Evolutionary conservation across 1,140 invertebrate species (phyloP), one percentile per base, ranked within the genome.

Genomic region (Drosophila tristis): DNA sequence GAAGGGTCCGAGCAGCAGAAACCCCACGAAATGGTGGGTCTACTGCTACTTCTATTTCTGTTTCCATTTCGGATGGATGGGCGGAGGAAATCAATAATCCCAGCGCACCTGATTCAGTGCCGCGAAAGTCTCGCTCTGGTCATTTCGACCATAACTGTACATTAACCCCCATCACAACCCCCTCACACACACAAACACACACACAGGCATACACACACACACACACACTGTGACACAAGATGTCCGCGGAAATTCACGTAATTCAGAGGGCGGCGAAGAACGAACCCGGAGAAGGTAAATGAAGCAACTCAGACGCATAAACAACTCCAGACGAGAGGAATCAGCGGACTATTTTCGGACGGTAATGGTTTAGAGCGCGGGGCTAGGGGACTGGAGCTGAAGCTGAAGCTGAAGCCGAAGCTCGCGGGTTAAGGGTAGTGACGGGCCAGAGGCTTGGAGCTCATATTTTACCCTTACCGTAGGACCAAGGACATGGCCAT

Each of bases 291-390:
- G 20, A n/a, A 47, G 47, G 47, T 31, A 47, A 65, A 51, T 61
- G 62, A 72, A 55, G 43, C 50, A 39, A 66, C 56, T 60, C 80
- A 82, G 80, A 84, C 80, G 60, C 75, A 84, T 79, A 84, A 84
- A 84, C 80, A 79, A 79, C 61, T 67, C 43, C 58, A 77, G 58
- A 70, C 54, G 43, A 59, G 55, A n/a, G 62, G 55, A 70, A 80
- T 63, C 77, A 71, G 53, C 71, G 77, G 78, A 80, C 78, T 70
- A 62, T 50, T 42, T 65, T 66, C 5, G 11, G 8, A 7, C 39
- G 26, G 20, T 26, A 9, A 0, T 31, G 31, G 39, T 11, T 47
- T 5, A 13, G 20, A 44, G 15, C 1, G 1, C 20, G 20, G 5
- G 13, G 11, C 7, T n/a, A 2, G 26, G 20, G 20, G 13, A 29